These are phyloP conservation scores for Peromyscus eremicus DNA, from an alignment of 2,797 vertebrate species.

Conservation along the genomic window DNA sequence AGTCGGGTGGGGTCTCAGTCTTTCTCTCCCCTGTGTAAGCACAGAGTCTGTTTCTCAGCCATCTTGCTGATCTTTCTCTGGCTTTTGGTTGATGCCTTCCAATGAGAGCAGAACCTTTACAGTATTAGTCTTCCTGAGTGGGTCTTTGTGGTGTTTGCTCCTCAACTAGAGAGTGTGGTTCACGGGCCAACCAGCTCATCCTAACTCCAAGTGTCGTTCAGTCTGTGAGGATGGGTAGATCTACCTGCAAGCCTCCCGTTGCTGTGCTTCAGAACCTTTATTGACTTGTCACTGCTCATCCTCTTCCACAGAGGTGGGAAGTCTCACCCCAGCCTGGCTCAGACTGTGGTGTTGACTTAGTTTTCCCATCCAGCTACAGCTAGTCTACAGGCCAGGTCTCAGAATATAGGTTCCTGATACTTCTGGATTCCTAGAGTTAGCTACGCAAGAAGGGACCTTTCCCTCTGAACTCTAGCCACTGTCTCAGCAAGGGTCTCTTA, in stretches of 20 bases:
- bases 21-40: background rate
- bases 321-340: background rate
- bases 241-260: background rate
- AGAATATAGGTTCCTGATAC: background rate
- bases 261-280: background rate
- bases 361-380: background rate
- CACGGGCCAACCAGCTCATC: background rate
- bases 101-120: background rate
- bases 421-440: background rate
- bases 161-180: background rate
- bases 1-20: background rate
- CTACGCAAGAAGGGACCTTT: background rate
- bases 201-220: background rate
- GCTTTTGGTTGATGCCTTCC: background rate
- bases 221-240: background rate
- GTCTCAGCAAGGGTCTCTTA: background rate
- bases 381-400: background rate
- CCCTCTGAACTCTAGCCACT: background rate
- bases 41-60: background rate
- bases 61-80: background rate
- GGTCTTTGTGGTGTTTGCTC: background rate
- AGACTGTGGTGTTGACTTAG: too few species aligned
- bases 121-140: background rate
- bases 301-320: background rate
- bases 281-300: background rate